Base-by-base conservation (phyloP, 2,888 invertebrate species). In the Dysmachus trigonus region DNA sequence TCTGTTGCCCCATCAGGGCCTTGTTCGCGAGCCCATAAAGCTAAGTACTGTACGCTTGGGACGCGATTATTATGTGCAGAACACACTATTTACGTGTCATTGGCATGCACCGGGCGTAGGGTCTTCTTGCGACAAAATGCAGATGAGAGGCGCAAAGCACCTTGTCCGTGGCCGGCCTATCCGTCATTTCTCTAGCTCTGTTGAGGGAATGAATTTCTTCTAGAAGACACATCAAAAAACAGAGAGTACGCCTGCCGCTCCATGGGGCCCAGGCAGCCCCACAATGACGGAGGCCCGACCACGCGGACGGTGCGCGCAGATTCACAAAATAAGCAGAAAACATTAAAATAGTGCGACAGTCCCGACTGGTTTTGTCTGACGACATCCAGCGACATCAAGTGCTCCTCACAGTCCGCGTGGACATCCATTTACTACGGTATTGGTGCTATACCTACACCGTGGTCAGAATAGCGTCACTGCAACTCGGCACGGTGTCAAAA, bases 81-180 rank as follows among this genome's bases (percentile, higher is more conserved):
- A 27, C 85, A 85, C 62, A 7, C 85, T 76, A 85, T 85, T 85
- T 85, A 85, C 38, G 85, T 88, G 87, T 87, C 88, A 88, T 89
- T 89, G 89, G 88, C 89, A 89, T 89, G 88, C 89, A 88, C 86
- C 85, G 87, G 87, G 89, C 88, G 88, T 89, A 88, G 88, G 88
- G 88, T 88, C 88, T 31, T 73, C 73, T 73, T 31, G 35, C 73
- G 87, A 87, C 88, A 85, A 87, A 88, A 86, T 88, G 87, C 87
- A 88, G 86, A 88, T 88, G 77, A 87, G 72, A 41, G 77, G 82
- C 85, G 85, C 62, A 62, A 62, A 74, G 87, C 87, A 87, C 87
- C 87, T 87, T 85, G 72, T 83, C 62, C 27, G 62, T 5, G 47
- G 85, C 74, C 84, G 84, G 77, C 84, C 77, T 77, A 85, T 87